Conservation (phyloP, 2,113 vertebrate species). For the Sebastes fasciatus region DNA sequence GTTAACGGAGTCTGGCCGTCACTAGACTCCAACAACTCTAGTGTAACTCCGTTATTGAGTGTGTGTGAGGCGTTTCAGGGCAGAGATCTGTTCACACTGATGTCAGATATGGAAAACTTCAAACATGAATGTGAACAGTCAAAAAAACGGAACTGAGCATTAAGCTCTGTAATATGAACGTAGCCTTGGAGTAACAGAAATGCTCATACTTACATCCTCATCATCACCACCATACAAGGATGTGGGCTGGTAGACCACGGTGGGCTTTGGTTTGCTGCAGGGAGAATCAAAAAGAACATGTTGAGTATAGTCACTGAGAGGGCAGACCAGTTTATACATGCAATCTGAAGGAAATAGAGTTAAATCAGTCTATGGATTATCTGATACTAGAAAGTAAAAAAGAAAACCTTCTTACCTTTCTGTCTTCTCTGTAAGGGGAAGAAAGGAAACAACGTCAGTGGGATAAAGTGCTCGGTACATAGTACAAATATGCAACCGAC, state of each 20-base stretch:
- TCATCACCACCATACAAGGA: constrained; percentile 64
- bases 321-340: neutral
- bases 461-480: neutral
- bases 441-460: constrained; percentile 18
- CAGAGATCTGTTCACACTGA: too few species aligned
- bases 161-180: too few species aligned
- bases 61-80: too few species aligned
- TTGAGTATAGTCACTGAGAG: neutral
- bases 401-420: constrained; percentile 75
- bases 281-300: neutral
- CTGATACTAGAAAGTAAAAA: neutral
- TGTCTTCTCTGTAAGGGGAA: constrained; percentile 66
- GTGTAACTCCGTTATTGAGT: too few species aligned
- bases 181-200: neutral
- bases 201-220: constrained; percentile 75
- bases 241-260: constrained; percentile 74
- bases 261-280: constrained; percentile 71
- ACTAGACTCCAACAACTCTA: too few species aligned
- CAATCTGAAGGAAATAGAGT: neutral
- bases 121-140: too few species aligned
- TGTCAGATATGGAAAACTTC: too few species aligned
- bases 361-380: neutral
- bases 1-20: too few species aligned
- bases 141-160: too few species aligned
- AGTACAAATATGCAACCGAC: neutral